Evolutionary conservation across 2,888 invertebrate genomes (phyloP), one percentile per base, ranked within the genome.

Genomic region (Pimpla rufipes): DNA sequence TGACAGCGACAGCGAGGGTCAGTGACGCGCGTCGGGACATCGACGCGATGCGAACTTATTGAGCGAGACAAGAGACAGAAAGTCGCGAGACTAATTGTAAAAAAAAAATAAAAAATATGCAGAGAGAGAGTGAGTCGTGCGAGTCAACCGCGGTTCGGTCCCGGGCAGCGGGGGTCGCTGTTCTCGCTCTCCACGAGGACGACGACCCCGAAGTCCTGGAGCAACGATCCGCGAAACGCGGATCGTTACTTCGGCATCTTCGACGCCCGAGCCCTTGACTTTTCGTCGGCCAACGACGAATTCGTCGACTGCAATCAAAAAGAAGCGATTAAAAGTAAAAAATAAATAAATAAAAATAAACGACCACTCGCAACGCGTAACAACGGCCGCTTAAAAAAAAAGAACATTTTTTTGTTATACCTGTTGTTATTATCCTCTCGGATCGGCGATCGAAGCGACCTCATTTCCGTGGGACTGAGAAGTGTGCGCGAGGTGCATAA

Each of bases 1-100:
- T 95, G 97, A 98, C 96, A 98, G 97, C 95, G 97, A 98, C 95
- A 98, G 97, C 94, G 97, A 98, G 95, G 97, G 97, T 94, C 97
- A 97, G 95, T 97, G 96, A 96, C 83, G 75, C n/a, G 47, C 74
- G 52, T 23, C 29, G 75, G 67, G 59, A 81, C 82, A 75, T 82
- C 68, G 21, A 73, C 73, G 40, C 47, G 71, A 57, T 37, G 23
- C 47, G 35, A 70, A 79, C 79, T 67, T 59, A 75, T 70, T 86
- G 47, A 68, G 74, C 81, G 81, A 82, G 82, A 47, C 47, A 68
- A 23, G 64, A 79, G 23, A 79, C 35, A 68, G 16, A 79, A 66
- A 79, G 73, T 62, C 55, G 67, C 70, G 68, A 68, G 71, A 79
- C 67, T 73, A 50, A 70, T 47, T 74, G 47, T 75, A 73, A 78